Base-by-base conservation (phyloP, 1,140 invertebrate genomes). In the Dendrolimus kikuchii region DNA sequence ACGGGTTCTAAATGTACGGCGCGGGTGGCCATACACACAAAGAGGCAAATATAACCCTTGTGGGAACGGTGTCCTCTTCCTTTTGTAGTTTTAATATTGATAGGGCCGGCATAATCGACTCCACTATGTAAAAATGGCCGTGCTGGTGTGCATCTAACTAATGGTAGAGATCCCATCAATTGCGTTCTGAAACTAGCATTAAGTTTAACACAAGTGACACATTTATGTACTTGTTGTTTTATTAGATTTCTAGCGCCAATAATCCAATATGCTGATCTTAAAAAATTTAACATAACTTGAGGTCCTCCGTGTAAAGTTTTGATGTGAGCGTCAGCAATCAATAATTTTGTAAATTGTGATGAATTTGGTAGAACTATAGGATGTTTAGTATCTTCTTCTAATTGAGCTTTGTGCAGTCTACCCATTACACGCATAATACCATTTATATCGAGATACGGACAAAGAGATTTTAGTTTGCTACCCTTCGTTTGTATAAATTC, bases 31-130 rank as follows among this genome's bases (percentile, higher is more conserved):
- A 55, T 60, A 52, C 58, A 60, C 0, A 55, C 37, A 6, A 60
- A 55, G 7, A 60, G 23, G 46, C 58, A 60, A n/a, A n/a, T n/a
- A n/a, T n/a, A n/a, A 4, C 51, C 57, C 37, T 59, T 59, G 36
- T 46, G 46, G 10, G 57, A 38, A 8, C 42, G 41, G 8, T 47
- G 9, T 0, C 57, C 50, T 39, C 58, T 10, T n/a, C 51, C 51
- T 5, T 49, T 5, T 7, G 48, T 5, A 5, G 49, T 46, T 41
- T 53, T 46, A n/a, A 58, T 39, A 54, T 39, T 45, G n/a, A 64
- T 59, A 7, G 73, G 73, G 4, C 73, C 75, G 6, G 62, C 62
- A 52, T 62, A 76, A 59, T 82, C 75, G 0, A 72, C 46, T 6
- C 78, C 78, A 38, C 41, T 49, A 7, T 53, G n/a, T 5, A 36